These are phyloP conservation scores for Ochropleura leucogaster DNA, from an alignment of 2,888 invertebrate genomes.

Conservation along the genomic window DNA sequence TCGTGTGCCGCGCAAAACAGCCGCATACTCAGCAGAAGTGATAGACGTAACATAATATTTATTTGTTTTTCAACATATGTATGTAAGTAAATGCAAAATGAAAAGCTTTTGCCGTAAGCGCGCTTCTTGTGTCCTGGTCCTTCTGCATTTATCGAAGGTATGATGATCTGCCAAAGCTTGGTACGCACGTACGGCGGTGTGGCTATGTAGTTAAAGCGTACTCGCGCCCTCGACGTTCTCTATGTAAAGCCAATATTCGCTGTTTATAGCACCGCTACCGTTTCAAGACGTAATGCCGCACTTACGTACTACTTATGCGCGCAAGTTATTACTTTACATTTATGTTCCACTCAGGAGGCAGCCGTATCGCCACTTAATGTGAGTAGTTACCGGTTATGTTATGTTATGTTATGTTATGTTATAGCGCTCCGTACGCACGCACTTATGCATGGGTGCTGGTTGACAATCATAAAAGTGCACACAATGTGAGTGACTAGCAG, in stretches of 20 bases:
- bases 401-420: conserved; percentile 19
- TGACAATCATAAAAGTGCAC: conserved; percentile 3
- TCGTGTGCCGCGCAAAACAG: too few species aligned
- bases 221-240: background rate
- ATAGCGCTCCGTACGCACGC: conserved; percentile 23
- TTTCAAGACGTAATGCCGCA: conserved; percentile 19
- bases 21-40: too few species aligned
- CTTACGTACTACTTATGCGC: conserved; percentile 30
- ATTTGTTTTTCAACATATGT: background rate
- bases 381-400: conserved; percentile 46
- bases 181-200: background rate
- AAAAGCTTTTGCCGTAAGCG: background rate
- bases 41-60: too few species aligned
- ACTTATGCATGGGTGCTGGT: conserved; percentile 6
- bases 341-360: conserved; percentile 43
- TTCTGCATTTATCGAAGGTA: background rate
- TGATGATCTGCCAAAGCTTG: background rate
- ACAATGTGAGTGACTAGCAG: background rate
- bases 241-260: conserved; percentile 22
- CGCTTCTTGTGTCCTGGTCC: background rate
- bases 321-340: conserved; percentile 47
- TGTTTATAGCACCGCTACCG: conserved; percentile 25
- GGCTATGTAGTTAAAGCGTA: background rate
- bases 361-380: conserved; percentile 58
- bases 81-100: background rate